Base-by-base conservation (phyloP, 2,113 vertebrate genomes). In the Aptenodytes forsteri region DNA sequence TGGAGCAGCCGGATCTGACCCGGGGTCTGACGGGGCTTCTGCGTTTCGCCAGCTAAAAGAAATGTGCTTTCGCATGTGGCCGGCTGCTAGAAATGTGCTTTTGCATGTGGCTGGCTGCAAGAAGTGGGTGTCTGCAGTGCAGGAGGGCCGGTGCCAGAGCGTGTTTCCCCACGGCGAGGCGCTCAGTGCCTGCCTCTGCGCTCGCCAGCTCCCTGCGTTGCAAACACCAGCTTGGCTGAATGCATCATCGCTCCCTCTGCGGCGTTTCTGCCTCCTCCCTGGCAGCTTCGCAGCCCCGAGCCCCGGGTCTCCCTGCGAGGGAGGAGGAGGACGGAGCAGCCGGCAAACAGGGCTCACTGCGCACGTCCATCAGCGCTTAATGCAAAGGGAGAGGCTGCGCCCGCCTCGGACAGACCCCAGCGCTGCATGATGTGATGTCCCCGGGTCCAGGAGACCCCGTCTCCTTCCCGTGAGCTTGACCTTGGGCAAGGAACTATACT, bases 331-430 rank as follows among this genome's bases (percentile, higher is more conserved):
- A 44, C 3, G n/a, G 52, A 87, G 90, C 55, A 84, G 61, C 13
- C 42, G 11, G 9, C 17, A 13, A 10, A 2, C 19, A 1, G 8
- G 9, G 10, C 32, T 21, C 0, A 2, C 58, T 13, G 29, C 9
- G 29, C 54, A 6, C 54, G 19, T 30, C 64, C 16, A 0, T 42
- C 54, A 1, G 59, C 1, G 6, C 42, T 10, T 23, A 1, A 1
- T 3, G 65, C 16, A 1, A 7, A 50, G 49, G 91, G 70, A 65
- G 67, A 34, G 38, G 73, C 89, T 87, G 77, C 1, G 1, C 11
- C 46, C 0, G 0, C 55, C 18, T 46, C 2, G 2, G 40, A 2
- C 76, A 32, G 82, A 29, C 19, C 79, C 56, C 61, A 15, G 61
- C 0, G 6, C 94, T 71, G 61, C 3, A 3, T 26, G 66, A 1